Evolutionary conservation across 2,113 vertebrate genomes (phyloP).

Genomic region (Guaruba guarouba): DNA sequence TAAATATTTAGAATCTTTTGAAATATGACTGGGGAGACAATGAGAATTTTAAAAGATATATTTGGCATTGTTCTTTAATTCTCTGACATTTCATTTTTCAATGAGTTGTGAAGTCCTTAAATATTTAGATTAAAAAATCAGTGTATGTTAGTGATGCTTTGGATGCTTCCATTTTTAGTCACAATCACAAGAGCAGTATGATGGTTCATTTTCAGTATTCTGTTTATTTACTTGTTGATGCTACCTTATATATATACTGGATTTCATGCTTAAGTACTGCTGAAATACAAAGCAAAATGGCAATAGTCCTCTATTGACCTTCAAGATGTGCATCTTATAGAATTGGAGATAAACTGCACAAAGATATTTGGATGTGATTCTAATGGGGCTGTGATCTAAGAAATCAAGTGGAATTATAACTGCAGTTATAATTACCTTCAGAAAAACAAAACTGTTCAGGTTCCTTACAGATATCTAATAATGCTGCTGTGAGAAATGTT

Average conservation of each 20-base stretch:
- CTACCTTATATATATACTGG: neutral
- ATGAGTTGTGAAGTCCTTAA: neutral
- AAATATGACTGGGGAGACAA: neutral
- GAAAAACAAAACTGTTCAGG: neutral
- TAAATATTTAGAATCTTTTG: conserved; percentile 35
- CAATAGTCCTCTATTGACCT: neutral
- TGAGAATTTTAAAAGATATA: conserved; percentile 4
- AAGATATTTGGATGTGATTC: neutral
- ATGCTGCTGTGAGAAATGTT: neutral
- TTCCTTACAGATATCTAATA: neutral
- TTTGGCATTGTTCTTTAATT: conserved; percentile 35
- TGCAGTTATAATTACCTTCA: neutral
- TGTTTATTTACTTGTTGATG: neutral
- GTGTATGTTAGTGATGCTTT: neutral
- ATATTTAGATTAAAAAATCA: conserved; percentile 51
- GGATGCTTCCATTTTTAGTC: conserved; percentile 33
- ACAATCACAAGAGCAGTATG: neutral
- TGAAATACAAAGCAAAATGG: neutral
- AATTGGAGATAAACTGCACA: neutral
- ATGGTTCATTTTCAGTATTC: neutral
- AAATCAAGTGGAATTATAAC: neutral
- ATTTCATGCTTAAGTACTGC: neutral
- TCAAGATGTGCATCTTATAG: neutral
- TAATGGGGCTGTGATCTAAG: neutral
- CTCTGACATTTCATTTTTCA: conserved; percentile 28